Conservation (phyloP, 1,140 invertebrate genomes). For the Formica selysi region DNA sequence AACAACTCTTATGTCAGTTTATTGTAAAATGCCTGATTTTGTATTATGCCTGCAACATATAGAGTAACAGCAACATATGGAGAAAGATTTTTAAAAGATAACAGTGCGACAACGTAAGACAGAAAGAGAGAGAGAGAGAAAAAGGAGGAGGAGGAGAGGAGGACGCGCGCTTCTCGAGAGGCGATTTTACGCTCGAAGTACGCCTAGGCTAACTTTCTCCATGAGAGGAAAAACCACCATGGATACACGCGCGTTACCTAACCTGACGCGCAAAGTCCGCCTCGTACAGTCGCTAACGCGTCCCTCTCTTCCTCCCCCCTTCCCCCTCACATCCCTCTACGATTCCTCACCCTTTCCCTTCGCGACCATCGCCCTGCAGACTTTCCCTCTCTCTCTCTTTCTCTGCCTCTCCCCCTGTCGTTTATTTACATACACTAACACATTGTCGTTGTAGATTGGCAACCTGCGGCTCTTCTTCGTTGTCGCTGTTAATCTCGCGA, state of each 20-base stretch:
- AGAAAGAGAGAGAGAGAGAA: conserved; percentile 1
- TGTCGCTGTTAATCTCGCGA: conserved; percentile 24
- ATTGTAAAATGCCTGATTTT: too few relatives aligned
- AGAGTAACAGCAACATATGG: neutral
- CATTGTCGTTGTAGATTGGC: conserved; percentile 33
- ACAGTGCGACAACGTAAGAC: neutral
- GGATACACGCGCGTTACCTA: conserved; percentile 75
- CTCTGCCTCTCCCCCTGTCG: neutral
- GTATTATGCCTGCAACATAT: too few relatives aligned
- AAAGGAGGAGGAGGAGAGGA: too few relatives aligned
- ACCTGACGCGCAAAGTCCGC: conserved; percentile 71
- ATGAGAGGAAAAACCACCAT: conserved; percentile 65
- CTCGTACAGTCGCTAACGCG: conserved; percentile 61
- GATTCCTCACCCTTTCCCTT: conserved; percentile 14
- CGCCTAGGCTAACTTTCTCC: conserved; percentile 76
- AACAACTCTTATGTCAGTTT: too few relatives aligned
- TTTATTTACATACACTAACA: conserved; percentile 57
- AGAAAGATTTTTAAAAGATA: conserved; percentile 3
- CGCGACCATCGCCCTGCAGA: conserved; percentile 7
- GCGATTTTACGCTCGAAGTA: conserved; percentile 75
- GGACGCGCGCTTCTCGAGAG: conserved; percentile 16
- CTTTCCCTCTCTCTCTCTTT: neutral
- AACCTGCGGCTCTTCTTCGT: conserved; percentile 2
- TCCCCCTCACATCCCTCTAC: too few relatives aligned
- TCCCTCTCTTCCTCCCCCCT: neutral